Base-by-base conservation (phyloP, 2,113 vertebrate genomes). In the Podarcis raffonei region DNA sequence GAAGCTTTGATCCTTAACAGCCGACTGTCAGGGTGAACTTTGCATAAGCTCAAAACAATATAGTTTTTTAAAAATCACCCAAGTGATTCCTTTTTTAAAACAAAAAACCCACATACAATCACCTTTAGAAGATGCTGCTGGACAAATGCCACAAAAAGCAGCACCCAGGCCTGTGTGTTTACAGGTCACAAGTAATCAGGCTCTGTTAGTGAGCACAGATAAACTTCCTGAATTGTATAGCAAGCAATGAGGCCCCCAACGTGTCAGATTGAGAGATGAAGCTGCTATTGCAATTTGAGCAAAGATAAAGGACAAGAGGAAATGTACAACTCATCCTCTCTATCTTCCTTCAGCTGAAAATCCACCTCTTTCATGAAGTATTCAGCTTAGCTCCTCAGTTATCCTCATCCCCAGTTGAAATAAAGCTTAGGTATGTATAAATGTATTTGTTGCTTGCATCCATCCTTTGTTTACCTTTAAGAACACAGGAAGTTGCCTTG, bases 1-100 rank as follows among this genome's bases (percentile, higher is more conserved):
- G 91, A 93, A 93, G 92, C 93, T 95, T 93, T 95, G 95, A 95
- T 96, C 86, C 93, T 94, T 81, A 91, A 89, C 77, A 91, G 91
- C 88, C 76, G 4, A 89, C 93, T 93, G 94, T 93, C 94, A 95
- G 92, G 48, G 25, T 93, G 90, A 94, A 96, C 94, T 93, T 96
- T 92, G 83, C 90, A 92, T 90, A 90, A 95, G 90, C 86, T 83
- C 87, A 95, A 94, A 95, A 95, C 81, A 94, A 90, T 86, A 66
- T 81, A 81, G 89, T 90, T 79, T 89, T 23, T 39, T 18, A 74
- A 27, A 65, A 27, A 37, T 23, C 22, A 81, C 92, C 57, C 89
- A 20, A 91, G 85, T 92, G 94, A 88, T 95, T 87, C 77, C 86
- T 25, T 25, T 20, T 23, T 48, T 91, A 32, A 15, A 25, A 83